Conservation (phyloP, 35 echinoderm and acorn worm species). For the Hemicentrotus pulcherrimus region DNA sequence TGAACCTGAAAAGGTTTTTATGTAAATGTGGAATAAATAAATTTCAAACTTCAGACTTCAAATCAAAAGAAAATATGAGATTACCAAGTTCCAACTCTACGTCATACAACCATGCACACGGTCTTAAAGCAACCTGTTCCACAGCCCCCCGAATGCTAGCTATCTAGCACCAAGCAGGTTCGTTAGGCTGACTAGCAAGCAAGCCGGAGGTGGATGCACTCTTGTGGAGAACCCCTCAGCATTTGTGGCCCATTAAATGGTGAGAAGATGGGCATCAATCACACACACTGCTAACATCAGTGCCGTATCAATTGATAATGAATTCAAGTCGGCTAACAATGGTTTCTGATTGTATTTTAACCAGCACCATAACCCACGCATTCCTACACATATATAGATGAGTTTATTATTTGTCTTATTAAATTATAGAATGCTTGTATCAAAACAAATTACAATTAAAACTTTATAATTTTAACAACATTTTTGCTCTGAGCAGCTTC, state of each 20-base stretch:
- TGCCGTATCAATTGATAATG: conserved; percentile 26
- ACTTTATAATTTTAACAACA: no score
- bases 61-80: no score
- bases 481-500: no score
- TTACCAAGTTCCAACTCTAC: no score
- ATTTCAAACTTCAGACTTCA: no score
- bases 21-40: no score
- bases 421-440: no score
- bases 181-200: background rate
- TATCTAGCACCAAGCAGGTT: background rate
- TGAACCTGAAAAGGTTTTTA: no score
- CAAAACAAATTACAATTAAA: no score
- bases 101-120: no score
- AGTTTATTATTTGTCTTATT: no score
- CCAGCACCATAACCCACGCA: background rate
- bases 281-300: conserved; percentile 35
- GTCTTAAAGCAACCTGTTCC: background rate
- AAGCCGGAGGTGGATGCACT: background rate
- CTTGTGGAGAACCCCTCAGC: background rate
- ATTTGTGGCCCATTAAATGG: conserved; percentile 44
- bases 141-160: background rate
- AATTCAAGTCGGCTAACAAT: background rate
- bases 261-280: conserved; percentile 44
- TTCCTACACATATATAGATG: background rate
- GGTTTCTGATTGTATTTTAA: background rate